Conservation (phyloP, 2,888 invertebrate genomes). For the Hemistola chrysoprasaria region DNA sequence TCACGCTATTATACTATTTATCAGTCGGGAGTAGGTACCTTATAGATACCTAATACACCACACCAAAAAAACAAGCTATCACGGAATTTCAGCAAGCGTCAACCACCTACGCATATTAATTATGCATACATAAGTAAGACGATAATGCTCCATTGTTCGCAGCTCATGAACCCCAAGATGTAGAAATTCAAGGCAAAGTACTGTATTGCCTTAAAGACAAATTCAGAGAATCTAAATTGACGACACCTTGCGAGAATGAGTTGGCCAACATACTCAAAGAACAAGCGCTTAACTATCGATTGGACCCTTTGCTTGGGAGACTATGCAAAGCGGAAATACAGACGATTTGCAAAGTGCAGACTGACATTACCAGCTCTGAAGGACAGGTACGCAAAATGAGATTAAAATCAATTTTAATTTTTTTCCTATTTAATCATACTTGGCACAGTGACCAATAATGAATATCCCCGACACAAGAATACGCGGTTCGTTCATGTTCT, state of each 20-base stretch:
- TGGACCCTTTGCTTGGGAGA: slow-evolving; percentile 93
- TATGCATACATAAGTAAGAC: too few relatives aligned
- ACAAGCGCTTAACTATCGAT: slow-evolving; percentile 94
- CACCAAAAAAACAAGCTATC: too few relatives aligned
- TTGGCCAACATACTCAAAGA: slow-evolving; percentile 91
- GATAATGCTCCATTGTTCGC: slow-evolving; percentile 12
- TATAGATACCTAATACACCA: too few relatives aligned
- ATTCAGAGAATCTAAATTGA: slow-evolving; percentile 88
- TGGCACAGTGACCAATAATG: too few relatives aligned
- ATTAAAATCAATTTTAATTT: too few relatives aligned
- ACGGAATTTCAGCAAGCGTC: too few relatives aligned
- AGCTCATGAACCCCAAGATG: slow-evolving; percentile 81
- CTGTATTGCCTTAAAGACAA: slow-evolving; percentile 92
- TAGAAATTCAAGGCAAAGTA: slow-evolving; percentile 91
- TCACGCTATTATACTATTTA: too few relatives aligned
- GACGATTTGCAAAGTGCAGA: slow-evolving; percentile 82
- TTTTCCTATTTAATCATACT: too few relatives aligned
- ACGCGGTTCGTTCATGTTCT: too few relatives aligned
- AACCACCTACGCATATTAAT: too few relatives aligned
- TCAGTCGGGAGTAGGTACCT: too few relatives aligned
- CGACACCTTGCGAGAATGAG: slow-evolving; percentile 90
- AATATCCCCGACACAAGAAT: too few relatives aligned
- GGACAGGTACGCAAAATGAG: slow-evolving; percentile 62
- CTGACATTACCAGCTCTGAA: slow-evolving; percentile 70
- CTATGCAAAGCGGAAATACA: slow-evolving; percentile 90